Conservation (phyloP, 2,888 invertebrate genomes). For the Lissonota sp. region DNA sequence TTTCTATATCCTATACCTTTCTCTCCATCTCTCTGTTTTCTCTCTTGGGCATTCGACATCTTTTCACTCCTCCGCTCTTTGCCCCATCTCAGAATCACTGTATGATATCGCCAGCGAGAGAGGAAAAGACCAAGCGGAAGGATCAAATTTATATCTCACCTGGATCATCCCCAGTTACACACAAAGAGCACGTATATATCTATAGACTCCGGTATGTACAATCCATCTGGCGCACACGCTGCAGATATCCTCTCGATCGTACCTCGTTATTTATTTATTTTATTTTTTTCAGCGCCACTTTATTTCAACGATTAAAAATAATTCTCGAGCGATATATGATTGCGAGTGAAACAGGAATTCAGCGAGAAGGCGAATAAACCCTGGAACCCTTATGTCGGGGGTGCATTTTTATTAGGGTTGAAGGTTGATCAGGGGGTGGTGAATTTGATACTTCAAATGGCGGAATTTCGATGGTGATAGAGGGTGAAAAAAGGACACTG, state of each 20-base stretch:
- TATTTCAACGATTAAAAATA: constrained; percentile 28
- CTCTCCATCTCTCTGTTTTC: constrained; percentile 1
- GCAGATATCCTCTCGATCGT: constrained; percentile 3
- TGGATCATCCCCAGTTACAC: constrained; percentile 47
- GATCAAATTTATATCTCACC: constrained; percentile 61
- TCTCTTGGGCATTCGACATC: constrained; percentile 28
- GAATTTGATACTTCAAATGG: too few species aligned
- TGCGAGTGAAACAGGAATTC: background rate
- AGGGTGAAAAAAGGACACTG: too few species aligned
- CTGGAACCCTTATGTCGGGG: background rate
- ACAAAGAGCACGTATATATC: background rate
- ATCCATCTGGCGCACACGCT: constrained; percentile 32
- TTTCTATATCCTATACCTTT: background rate
- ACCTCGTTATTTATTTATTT: constrained; percentile 23
- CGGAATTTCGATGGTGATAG: too few species aligned
- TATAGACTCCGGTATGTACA: constrained; percentile 5
- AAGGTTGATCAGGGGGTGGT: background rate
- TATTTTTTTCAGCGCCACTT: constrained; percentile 4
- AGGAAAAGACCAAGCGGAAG: constrained; percentile 15
- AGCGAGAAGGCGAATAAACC: background rate
- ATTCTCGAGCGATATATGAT: constrained; percentile 1
- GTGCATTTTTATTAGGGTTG: background rate
- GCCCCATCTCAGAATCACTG: constrained; percentile 53
- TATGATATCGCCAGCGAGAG: constrained; percentile 18
- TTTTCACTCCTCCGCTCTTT: constrained; percentile 39